Evolutionary conservation across 1,140 invertebrate species (phyloP), one percentile per base, ranked within the genome.

Genomic region (Aphelinus certus): DNA sequence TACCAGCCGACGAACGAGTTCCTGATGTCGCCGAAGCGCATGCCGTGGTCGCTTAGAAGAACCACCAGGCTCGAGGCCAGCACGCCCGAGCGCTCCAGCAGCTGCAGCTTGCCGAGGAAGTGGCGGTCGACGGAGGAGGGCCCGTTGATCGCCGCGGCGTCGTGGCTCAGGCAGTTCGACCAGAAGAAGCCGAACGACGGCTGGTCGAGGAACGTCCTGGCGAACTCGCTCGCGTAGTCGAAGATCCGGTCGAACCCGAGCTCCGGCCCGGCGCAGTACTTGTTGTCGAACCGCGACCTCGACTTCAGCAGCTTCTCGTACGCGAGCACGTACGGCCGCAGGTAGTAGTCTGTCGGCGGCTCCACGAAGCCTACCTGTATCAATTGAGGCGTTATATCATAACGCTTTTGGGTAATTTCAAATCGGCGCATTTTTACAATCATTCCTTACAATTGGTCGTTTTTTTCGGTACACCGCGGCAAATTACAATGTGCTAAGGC

Each of bases 1-100:
- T 97, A 88, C 83, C 94, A 92, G 0, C 97, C 97, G 68, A 93
- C 91, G 82, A 94, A 93, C 0, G 96, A 97, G 78, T 91, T 84
- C 45, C 94, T 84, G 43, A 96, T 92, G 3, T 88, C 87, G 2
- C 96, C 96, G 88, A 94, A 98, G 55, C 97, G 85, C 80, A 97
- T 93, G 0, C 97, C 97, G 84, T 98, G 97, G 85, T 99, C 97
- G 81, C 96, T 97, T 77, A 97, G 89, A 42, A 98, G 91, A 47
- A 98, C 88, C 0, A 98, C 83, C 77, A 93, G 85, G 0, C 92
- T 92, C 60, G 92, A 89, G 51, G 94, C 90, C 76, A 93, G 84
- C 42, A 90, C 88, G 0, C 91, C 90, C 9, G 87, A 86, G 0
- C 87, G 80, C n/a, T 92, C 87, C 45, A 95, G 79, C 2, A 87